These are phyloP conservation scores for Leptinotarsa lineolata DNA, from an alignment of 1,140 invertebrate genomes.

Conservation along the genomic window DNA sequence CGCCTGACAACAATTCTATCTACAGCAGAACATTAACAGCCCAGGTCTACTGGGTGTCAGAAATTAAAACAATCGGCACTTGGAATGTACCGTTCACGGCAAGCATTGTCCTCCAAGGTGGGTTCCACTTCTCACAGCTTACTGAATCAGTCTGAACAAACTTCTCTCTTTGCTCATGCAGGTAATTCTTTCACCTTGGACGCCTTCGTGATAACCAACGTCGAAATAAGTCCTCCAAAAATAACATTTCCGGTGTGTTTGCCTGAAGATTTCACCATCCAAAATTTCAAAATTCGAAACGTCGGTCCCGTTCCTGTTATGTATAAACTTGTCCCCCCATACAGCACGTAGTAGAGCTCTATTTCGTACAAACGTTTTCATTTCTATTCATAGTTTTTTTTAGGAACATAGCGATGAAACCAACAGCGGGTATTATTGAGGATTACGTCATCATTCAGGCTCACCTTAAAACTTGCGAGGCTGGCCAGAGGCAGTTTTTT, in stretches of 20 bases:
- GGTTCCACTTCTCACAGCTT: neutral
- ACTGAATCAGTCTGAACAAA: too few relatives aligned
- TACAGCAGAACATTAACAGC: conserved; percentile 31
- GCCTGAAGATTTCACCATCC: neutral
- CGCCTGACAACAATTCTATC: conserved; percentile 26
- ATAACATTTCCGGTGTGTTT: neutral
- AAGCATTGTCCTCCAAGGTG: neutral
- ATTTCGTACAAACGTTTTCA: neutral
- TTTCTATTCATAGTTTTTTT: neutral
- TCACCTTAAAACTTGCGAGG: conserved; percentile 30
- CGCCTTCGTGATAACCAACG: neutral
- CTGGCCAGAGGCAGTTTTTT: conserved; percentile 20
- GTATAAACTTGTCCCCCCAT: neutral
- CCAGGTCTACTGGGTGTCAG: conserved; percentile 31
- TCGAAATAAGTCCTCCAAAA: neutral
- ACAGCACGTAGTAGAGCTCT: neutral
- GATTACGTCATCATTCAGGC: conserved; percentile 37
- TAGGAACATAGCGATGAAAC: conserved; percentile 41
- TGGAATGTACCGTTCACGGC: neutral
- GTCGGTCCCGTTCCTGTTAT: neutral
- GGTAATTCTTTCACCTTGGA: neutral
- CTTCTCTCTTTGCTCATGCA: neutral
- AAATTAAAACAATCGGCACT: neutral
- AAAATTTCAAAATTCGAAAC: conserved; percentile 4
- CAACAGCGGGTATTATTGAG: conserved; percentile 40